Base-by-base conservation (phyloP, 2,888 invertebrate species). In the Tinea trinotella region DNA sequence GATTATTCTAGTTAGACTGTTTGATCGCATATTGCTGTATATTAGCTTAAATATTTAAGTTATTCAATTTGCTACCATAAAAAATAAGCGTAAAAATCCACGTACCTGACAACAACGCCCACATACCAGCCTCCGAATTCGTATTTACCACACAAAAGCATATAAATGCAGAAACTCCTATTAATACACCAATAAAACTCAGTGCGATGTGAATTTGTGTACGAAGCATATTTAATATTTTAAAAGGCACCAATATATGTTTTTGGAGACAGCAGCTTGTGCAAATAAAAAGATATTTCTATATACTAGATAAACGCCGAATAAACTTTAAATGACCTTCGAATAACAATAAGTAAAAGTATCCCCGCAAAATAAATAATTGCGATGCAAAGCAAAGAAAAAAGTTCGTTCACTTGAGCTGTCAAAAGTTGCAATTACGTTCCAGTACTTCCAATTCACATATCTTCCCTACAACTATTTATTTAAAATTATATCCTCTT, bases 41-140 rank as follows among this genome's bases (percentile, higher is more conserved):
- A n/a, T n/a, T n/a, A n/a, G n/a, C n/a, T n/a, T n/a, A n/a, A n/a
- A n/a, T n/a, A n/a, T n/a, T n/a, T n/a, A n/a, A n/a, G n/a, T n/a
- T n/a, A n/a, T n/a, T n/a, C n/a, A n/a, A n/a, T n/a, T n/a, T n/a
- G n/a, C n/a, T n/a, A n/a, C 7, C 7, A n/a, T n/a, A 40, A 12
- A 30, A 49, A 49, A 49, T 49, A 19, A 3, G 1, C 13, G 7
- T 40, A 6, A 40, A 19, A 18, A 18, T 6, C 35, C 5, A 63
- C 74, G 75, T 65, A 86, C 86, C 80, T 46, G 86, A 80, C 61
- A 83, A 61, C 59, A 85, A 69, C 56, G 78, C 82, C 80, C 85
- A 80, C 72, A 85, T 74, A 59, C 83, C 86, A 62, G 86, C 86
- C 62, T 81, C 80, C 54, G 84, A 64, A 67, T 86, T 86, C 53